Evolutionary conservation across 2,113 vertebrate genomes (phyloP), one percentile per base, ranked within the genome.

Genomic region (Plecturocebus donacophilus): DNA sequence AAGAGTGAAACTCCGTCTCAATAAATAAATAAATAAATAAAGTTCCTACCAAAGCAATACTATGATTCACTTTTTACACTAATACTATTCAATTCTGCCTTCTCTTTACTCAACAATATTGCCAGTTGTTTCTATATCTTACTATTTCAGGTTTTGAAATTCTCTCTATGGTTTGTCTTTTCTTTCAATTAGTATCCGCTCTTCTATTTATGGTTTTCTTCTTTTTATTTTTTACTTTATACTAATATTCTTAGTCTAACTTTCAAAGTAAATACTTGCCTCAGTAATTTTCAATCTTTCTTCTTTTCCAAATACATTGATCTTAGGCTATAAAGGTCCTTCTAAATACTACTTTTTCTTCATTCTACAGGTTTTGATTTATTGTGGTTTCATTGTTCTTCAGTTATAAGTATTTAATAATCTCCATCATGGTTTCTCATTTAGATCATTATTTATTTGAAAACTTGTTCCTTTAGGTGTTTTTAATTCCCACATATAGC

Each of bases 271-370:
- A 95, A 92, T 82, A 17, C 25, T 90, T 70, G 8, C 3, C 38
- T 92, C 75, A 87, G 20, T 73, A 73, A 92, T 87, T 87, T 97
- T 90, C 45, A 83, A 6, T 58, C 30, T 87, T 81, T 84, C 70
- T 61, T 92, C 54, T 84, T 84, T 85, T 80, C 42, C 45, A 96
- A 81, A 91, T 84, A 64, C 11, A 35, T 91, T 95, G 25, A 88
- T 85, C 84, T 92, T 64, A 92, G 19, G 2, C 52, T 80, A 68
- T 52, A 66, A 79, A 84, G 27, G 30, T 30, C 38, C 49, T 92
- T 56, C 49, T 75, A 75, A 93, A 68, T 80, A 85, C 6, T 87
- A 40, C 0, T 91, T 89, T 94, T 94, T 73, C 61, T 82, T n/a
- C 25, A 77, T 86, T 92, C 40, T 86, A 30, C 9, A 56, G 21